phyloP scores from a whole-genome alignment of 1,140 invertebrate genomes.

The Penaeus indicus region DNA sequence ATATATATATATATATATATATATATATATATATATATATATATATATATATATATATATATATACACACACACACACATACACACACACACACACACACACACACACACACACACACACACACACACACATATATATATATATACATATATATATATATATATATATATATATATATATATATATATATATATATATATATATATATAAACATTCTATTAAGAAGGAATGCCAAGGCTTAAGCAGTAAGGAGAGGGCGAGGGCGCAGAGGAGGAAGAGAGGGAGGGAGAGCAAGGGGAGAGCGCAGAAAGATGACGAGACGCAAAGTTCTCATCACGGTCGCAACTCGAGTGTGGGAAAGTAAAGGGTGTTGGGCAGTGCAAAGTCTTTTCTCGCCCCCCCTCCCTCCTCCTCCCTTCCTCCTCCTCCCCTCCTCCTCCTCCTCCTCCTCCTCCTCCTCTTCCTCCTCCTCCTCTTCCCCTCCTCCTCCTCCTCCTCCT shows the following conservation, averaged over 20 bases:
- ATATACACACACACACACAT: constrained; percentile 11
- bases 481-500: neutral
- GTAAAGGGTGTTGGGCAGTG: neutral
- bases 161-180: constrained; percentile 30
- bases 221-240: neutral
- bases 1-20: constrained; percentile 30
- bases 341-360: neutral
- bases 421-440: neutral
- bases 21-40: neutral
- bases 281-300: neutral
- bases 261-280: neutral
- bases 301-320: neutral
- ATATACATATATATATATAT: constrained; percentile 21
- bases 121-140: constrained; percentile 17
- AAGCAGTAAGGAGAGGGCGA: neutral
- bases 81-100: neutral
- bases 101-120: neutral
- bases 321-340: neutral
- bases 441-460: neutral
- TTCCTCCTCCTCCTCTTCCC: neutral
- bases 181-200: neutral
- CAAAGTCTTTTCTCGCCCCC: neutral
- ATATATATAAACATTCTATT: neutral
- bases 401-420: neutral
- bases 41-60: constrained; percentile 15